Conservation (phyloP, 1,140 invertebrate genomes). For the Drosophila aff. region DNA sequence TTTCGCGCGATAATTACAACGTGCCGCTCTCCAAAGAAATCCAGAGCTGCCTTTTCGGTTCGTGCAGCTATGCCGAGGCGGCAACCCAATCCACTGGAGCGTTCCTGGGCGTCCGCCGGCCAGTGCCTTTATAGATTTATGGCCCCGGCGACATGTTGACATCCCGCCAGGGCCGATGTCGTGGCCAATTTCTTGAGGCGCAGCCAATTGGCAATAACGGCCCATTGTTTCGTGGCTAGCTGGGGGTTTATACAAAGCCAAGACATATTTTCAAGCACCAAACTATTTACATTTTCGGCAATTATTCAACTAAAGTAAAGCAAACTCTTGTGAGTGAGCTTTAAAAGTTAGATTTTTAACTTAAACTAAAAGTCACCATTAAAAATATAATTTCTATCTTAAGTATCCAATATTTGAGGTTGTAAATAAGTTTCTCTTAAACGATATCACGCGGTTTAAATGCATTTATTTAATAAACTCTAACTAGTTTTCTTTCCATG, state of each 20-base stretch:
- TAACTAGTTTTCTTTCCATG: background rate
- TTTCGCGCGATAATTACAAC: slow-evolving; percentile 78
- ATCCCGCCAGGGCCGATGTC: slow-evolving; percentile 52
- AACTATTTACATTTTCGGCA: background rate
- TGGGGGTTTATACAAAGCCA: slow-evolving; percentile 12
- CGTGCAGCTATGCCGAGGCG: slow-evolving; percentile 60
- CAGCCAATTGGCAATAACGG: slow-evolving; percentile 28
- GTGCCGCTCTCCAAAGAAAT: slow-evolving; percentile 57
- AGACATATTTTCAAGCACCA: background rate
- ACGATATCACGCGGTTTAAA: background rate
- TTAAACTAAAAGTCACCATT: too few relatives aligned
- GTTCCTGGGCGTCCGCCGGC: slow-evolving; percentile 37
- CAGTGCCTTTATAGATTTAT: slow-evolving; percentile 69
- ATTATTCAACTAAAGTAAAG: too few relatives aligned
- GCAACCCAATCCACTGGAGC: slow-evolving; percentile 45
- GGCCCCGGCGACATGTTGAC: slow-evolving; percentile 74
- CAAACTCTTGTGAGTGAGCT: background rate
- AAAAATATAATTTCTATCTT: background rate
- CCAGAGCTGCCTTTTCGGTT: slow-evolving; percentile 30
- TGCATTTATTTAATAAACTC: background rate
- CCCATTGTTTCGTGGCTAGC: slow-evolving; percentile 65
- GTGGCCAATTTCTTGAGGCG: slow-evolving; percentile 40
- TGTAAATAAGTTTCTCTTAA: background rate
- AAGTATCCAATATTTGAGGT: background rate
- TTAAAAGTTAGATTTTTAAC: background rate